Base-by-base conservation (phyloP, 1,140 invertebrate species). In the Heliconius eleuchia region DNA sequence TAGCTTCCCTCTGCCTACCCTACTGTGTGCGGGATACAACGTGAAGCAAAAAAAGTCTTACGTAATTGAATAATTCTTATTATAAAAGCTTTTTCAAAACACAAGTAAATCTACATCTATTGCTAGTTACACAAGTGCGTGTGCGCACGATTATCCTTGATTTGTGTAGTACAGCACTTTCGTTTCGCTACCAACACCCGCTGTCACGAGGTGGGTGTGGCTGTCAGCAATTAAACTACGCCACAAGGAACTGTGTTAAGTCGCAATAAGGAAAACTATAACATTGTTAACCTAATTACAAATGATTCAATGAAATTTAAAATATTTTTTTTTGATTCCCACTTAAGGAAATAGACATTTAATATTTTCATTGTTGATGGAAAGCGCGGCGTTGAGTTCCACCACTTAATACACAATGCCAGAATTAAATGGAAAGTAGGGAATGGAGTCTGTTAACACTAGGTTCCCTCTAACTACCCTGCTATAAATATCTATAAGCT, bases 101-200 rank as follows among this genome's bases (percentile, higher is more conserved):
- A 13, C n/a, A 8, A 72, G 13, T 72, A 42, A 72, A 72, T 72
- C 6, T 23, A 60, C n/a, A 60, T 60, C 11, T 72, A 42, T 39
- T 42, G 34, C 0, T 9, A 3, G 34, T 72, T 37, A 11, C 5
- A 27, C 30, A 6, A 72, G 19, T 72, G 71, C 76, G 76, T 77
- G 76, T 77, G 76, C 34, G 46, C 76, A 77, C 76, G 76, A 77
- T 72, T 77, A 77, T 77, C 76, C 76, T 77, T 77, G 76, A 72
- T 77, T 77, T 50, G 46, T 72, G 46, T 71, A 42, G 37, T 34
- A 71, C 37, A 37, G 71, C 16, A 72, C 60, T 71, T 66, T 71
- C 74, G 55, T 76, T n/a, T 50, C 76, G 70, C 76, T 70, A 50
- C 42, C n/a, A 71, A 72, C 71, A 37, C 71, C 70, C 34, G 70